A percentile compares a stretch with the other conserved stretches of the same genome.
Conservation (phyloP, 1,140 invertebrate species). For the Eriosoma lanigerum region DNA sequence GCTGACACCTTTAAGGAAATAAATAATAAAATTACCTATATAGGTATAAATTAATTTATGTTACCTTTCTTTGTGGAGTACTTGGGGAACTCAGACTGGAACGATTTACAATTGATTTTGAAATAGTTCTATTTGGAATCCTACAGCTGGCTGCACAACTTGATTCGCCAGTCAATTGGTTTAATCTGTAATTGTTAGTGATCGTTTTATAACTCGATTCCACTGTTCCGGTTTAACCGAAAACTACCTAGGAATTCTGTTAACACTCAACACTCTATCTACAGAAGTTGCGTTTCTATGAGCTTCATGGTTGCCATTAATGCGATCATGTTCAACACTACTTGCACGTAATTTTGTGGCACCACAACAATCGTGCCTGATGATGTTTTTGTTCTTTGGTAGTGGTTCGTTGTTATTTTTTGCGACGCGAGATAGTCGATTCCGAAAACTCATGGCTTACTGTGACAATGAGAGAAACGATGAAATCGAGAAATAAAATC, state of each 20-base stretch:
- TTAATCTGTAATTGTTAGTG: constrained; percentile 49
- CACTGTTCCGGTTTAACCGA: constrained; percentile 12
- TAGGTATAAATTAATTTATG: neutral
- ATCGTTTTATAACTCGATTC: constrained; percentile 41
- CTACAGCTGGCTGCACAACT: constrained; percentile 36
- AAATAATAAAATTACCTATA: neutral
- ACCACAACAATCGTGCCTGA: constrained; percentile 35
- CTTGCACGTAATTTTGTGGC: constrained; percentile 32
- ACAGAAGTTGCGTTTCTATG: constrained; percentile 46
- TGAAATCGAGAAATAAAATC: neutral
- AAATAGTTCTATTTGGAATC: constrained; percentile 24
- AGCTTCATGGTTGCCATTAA: constrained; percentile 44
- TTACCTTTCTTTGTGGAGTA: constrained; percentile 39
- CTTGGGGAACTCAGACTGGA: constrained; percentile 38
- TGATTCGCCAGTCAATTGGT: constrained; percentile 36
- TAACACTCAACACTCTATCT: constrained; percentile 38
- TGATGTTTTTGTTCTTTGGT: constrained; percentile 25
- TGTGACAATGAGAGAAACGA: neutral
- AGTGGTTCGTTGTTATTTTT: constrained; percentile 46
- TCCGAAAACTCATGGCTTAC: constrained; percentile 50
- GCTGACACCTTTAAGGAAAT: neutral
- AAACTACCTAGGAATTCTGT: constrained; percentile 48
- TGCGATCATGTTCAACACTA: constrained; percentile 35
- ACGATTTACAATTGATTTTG: constrained; percentile 2
- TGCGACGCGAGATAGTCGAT: constrained; percentile 40